Percentiles rank a stretch among this genome's conserved stretches.
These are phyloP conservation scores for Chloropsis hardwickii DNA, from an alignment of 2,113 vertebrate species.

Conservation along the genomic window DNA sequence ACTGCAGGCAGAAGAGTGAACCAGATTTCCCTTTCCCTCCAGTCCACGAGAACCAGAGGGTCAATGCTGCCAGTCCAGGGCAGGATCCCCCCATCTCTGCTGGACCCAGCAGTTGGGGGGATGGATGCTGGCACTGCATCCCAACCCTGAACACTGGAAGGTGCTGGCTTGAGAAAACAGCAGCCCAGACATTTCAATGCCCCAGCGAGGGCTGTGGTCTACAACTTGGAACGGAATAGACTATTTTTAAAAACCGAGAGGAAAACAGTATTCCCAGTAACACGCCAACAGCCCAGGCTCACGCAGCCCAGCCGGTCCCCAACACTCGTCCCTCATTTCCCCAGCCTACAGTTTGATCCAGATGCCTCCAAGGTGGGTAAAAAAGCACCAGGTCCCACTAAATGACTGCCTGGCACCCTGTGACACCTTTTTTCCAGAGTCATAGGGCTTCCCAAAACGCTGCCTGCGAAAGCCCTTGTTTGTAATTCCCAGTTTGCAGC, in stretches of 20 bases:
- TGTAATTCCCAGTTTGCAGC: slow-evolving; percentile 28
- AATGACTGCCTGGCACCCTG: neutral
- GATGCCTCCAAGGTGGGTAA: neutral
- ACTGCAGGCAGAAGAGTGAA: neutral
- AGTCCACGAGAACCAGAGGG: neutral
- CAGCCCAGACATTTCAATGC: neutral
- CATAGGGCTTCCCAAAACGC: neutral
- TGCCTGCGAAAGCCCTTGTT: neutral
- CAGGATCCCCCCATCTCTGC: neutral
- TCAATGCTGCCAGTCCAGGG: neutral
- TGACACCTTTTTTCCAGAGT: slow-evolving; percentile 46
- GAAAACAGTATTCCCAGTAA: slow-evolving; percentile 13
- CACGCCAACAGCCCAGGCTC: neutral
- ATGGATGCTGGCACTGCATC: accelerated
- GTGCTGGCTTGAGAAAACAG: neutral
- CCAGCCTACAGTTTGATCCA: neutral
- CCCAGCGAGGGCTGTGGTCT: neutral
- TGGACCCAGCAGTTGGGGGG: neutral
- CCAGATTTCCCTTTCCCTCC: neutral
- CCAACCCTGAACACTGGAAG: neutral
- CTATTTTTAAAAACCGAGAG: neutral
- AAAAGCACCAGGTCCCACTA: neutral
- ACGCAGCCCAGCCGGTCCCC: neutral
- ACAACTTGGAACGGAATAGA: slow-evolving; percentile 1
- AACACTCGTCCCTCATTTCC: neutral